phyloP scores from a whole-genome alignment of 2,113 vertebrate species.

The Balaenoptera acutorostrata region DNA sequence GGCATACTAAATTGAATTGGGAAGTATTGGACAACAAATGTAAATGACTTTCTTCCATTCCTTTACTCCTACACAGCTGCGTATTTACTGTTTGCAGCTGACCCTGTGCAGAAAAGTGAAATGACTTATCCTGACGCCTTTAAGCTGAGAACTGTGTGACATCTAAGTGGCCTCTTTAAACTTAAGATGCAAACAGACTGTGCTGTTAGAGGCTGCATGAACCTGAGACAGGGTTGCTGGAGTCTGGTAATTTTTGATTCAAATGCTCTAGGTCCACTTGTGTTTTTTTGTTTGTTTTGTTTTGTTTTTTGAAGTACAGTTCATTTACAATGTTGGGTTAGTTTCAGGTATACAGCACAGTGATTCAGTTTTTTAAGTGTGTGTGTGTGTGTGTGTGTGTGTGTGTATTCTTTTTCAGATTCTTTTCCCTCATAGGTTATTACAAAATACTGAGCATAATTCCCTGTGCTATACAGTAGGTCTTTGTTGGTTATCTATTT shows the following conservation, averaged over 20 bases:
- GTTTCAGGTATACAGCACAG: neutral
- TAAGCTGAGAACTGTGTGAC: neutral
- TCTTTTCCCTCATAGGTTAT: neutral
- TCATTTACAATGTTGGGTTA: neutral
- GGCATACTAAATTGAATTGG: slow-evolving; percentile 71
- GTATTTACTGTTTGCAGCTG: slow-evolving; percentile 1
- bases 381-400: neutral
- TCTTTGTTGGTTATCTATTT: neutral
- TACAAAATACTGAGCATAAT: neutral
- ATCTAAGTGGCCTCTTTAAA: neutral
- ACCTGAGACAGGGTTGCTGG: neutral
- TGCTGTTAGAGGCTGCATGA: neutral
- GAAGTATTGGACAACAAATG: slow-evolving; percentile 56
- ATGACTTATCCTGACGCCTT: slow-evolving; percentile 18
- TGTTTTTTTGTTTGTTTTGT: neutral
- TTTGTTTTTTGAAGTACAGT: neutral
- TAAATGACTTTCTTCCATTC: slow-evolving; percentile 64
- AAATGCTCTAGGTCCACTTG: neutral
- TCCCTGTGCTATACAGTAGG: neutral
- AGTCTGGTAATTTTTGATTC: neutral
- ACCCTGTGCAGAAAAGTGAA: slow-evolving; percentile 6
- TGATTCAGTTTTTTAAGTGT: neutral
- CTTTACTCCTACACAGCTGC: slow-evolving; percentile 25
- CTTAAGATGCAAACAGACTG: neutral
- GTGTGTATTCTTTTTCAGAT: too few species aligned